Percentiles rank a stretch among this genome's conserved stretches.
phyloP scores from a whole-genome alignment of 2,797 vertebrate genomes.

The Macroramphosus scolopax region DNA sequence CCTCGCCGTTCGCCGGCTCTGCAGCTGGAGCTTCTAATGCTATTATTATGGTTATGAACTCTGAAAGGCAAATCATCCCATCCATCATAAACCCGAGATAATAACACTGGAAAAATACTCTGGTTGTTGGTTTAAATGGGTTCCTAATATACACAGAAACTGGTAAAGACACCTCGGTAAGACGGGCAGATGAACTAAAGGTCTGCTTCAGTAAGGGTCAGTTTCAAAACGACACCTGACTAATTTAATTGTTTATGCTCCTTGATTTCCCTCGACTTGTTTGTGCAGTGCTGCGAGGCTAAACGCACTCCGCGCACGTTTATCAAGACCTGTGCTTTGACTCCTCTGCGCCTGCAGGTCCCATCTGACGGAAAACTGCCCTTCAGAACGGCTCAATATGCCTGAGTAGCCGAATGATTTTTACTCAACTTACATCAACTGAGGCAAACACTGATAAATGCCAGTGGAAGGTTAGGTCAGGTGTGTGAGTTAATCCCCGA shows the following conservation, averaged over 20 bases:
- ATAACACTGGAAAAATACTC: background rate
- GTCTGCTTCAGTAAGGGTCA: constrained; percentile 1
- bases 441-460: constrained; percentile 66
- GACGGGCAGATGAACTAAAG: too few relatives aligned
- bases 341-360: constrained; percentile 23
- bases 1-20: constrained; percentile 33
- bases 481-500: constrained; percentile 63
- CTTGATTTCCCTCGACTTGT: constrained; percentile 7
- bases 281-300: constrained; percentile 26
- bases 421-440: constrained; percentile 58
- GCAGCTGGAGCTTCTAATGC: constrained; percentile 22
- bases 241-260: constrained; percentile 11
- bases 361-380: constrained; percentile 44
- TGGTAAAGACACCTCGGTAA: too few relatives aligned
- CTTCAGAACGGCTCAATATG: constrained; percentile 57
- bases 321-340: constrained; percentile 10
- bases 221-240: constrained; percentile 18
- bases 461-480: constrained; percentile 67
- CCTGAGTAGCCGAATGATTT: constrained; percentile 57
- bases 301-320: background rate
- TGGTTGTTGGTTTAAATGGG: too few relatives aligned
- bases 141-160: too few relatives aligned
- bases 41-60: constrained; percentile 13
- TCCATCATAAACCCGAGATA: constrained; percentile 6
- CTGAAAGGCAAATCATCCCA: constrained; percentile 15